Conservation (phyloP, 2,888 invertebrate species). For the Latrodectus elegans region DNA sequence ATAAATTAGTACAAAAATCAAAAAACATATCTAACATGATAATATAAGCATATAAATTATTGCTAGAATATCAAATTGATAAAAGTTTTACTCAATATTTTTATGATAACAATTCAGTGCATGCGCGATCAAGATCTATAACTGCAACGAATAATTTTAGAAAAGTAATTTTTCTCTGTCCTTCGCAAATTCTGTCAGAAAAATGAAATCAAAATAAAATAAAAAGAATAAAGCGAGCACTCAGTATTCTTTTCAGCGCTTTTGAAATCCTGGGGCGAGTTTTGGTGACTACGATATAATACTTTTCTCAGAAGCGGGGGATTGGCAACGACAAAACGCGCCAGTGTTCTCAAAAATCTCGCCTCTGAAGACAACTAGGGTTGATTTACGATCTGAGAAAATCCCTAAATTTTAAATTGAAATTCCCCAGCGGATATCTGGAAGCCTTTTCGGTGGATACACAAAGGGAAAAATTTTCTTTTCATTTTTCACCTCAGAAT, state of each 20-base stretch:
- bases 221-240: not conserved
- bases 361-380: conserved; percentile 35
- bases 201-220: no score
- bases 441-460: conserved; percentile 4
- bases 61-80: no score
- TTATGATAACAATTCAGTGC: no score
- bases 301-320: conserved; percentile 6
- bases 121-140: not conserved
- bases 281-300: conserved; percentile 3
- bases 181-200: no score
- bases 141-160: not conserved
- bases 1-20: no score
- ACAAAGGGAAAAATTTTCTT: conserved; percentile 41
- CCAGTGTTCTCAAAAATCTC: conserved; percentile 48
- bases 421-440: conserved; percentile 41
- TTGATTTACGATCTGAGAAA: conserved; percentile 65
- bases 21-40: no score
- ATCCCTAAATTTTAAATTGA: conserved; percentile 68
- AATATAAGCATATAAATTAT: no score
- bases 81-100: no score
- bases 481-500: conserved; percentile 27
- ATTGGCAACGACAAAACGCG: conserved; percentile 51
- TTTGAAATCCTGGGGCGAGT: not conserved
- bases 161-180: not conserved
- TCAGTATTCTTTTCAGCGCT: not conserved